Conservation (phyloP, 2,113 vertebrate genomes). For the Heterochromis multidens region DNA sequence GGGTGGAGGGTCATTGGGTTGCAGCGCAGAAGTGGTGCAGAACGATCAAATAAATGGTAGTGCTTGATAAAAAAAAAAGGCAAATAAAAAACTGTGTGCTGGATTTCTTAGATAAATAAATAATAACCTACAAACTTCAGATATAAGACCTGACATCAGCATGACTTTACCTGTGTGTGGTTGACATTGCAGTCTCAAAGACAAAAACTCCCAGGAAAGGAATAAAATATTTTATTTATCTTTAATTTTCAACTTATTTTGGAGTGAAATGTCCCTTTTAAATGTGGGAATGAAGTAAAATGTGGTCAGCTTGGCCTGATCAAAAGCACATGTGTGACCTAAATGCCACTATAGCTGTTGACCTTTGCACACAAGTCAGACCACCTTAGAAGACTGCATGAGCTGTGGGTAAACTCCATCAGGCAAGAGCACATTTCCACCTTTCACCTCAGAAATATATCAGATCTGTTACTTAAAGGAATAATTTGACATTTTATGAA, state of each 20-base stretch:
- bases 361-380: slow-evolving; percentile 24
- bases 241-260: neutral
- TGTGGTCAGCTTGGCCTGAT: neutral
- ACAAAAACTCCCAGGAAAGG: neutral
- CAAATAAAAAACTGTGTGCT: neutral
- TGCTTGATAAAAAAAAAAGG: neutral
- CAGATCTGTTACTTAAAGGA: neutral
- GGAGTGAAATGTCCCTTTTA: neutral
- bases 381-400: neutral
- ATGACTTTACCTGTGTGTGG: neutral
- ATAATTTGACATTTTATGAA: neutral
- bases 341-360: neutral
- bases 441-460: neutral
- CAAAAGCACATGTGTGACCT: neutral
- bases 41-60: neutral
- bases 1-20: neutral
- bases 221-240: neutral
- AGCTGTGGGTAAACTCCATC: neutral
- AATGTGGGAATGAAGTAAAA: neutral
- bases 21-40: neutral
- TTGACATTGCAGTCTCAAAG: neutral
- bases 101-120: neutral
- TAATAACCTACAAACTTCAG: neutral
- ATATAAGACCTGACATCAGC: neutral
- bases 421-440: neutral